Base-by-base conservation (phyloP, 2,797 vertebrate genomes). In the Protonibea diacanthus region DNA sequence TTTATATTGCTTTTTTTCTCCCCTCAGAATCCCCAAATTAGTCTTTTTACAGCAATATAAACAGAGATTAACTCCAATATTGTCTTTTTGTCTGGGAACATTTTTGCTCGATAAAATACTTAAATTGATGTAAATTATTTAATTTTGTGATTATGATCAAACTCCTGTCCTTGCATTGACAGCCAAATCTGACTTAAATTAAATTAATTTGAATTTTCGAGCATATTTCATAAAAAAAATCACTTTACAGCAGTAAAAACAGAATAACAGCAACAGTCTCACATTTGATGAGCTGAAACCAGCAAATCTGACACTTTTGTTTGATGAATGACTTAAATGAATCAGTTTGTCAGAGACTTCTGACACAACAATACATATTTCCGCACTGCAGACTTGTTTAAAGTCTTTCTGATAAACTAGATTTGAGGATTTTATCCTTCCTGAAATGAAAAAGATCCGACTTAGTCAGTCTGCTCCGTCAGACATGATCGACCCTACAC, bases 381-480 rank as follows among this genome's bases (percentile, higher is more conserved):
- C 60, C 10, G 17, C 8, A 21, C 23, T 5, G 18, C 33, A 69
- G 60, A 44, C 1, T 10, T 6, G 1, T 13, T 10, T 11, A 9
- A 8, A 66, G 49, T 68, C 1, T 2, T 15, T 14, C 21, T 48
- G 14, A 27, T 64, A 29, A 8, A 59, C 5, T 13, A 4, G 9
- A 61, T 49, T 53, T 2, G 0, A 18, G 4, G 0, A 58, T 71
- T 71, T 42, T 38, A 20, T 4, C 52, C 5, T 61, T 12, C 51
- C 15, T 23, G 7, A 23, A 45, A 51, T 18, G n/a, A 69, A 67
- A 44, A 44, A 0, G 21, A n/a, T 74, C 44, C 74, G 38, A 25
- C 29, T 76, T 5, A 58, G 40, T 75, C 74, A 21, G 25, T 38
- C 48, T 29, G 53, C 38, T 44, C 17, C 8, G 14, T 78, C 56